Conservation (phyloP, 2,888 invertebrate species). For the Dryomyza anilis region DNA sequence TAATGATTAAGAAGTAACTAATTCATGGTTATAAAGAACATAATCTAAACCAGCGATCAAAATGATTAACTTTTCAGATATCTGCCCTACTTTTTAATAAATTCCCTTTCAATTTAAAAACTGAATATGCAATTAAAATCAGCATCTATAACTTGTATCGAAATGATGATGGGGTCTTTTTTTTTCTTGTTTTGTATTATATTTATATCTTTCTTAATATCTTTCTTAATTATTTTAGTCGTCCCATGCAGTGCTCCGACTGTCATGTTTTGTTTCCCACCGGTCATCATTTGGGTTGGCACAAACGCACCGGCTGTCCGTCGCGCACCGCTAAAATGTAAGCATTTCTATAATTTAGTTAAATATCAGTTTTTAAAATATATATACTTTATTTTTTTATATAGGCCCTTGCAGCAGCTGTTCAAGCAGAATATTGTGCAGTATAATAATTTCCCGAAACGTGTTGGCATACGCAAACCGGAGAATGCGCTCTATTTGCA, state of each 20-base stretch:
- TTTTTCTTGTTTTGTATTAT: too few relatives aligned
- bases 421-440: conserved; percentile 59
- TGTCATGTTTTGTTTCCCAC: conserved; percentile 59
- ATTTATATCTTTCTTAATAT: not conserved
- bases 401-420: conserved; percentile 53
- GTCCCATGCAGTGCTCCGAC: conserved; percentile 60
- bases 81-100: too few relatives aligned
- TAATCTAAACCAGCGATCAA: too few relatives aligned
- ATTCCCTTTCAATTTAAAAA: too few relatives aligned
- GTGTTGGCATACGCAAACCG: conserved; percentile 45
- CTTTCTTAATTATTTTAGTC: conserved; percentile 39
- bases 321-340: conserved; percentile 58
- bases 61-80: too few relatives aligned
- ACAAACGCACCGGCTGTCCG: conserved; percentile 59
- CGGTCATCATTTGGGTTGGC: conserved; percentile 60
- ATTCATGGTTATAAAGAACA: too few relatives aligned
- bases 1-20: too few relatives aligned
- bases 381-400: not conserved
- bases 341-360: conserved; percentile 24
- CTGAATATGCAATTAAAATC: too few relatives aligned
- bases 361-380: too few relatives aligned
- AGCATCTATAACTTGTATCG: too few relatives aligned
- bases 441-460: conserved; percentile 58
- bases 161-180: not conserved
- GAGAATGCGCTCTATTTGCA: conserved; percentile 54